A percentile compares a stretch with the other conserved stretches of the same genome.
Evolutionary conservation across 2,888 invertebrate species (phyloP).

Genomic region (Anoplius nigerrimus): DNA sequence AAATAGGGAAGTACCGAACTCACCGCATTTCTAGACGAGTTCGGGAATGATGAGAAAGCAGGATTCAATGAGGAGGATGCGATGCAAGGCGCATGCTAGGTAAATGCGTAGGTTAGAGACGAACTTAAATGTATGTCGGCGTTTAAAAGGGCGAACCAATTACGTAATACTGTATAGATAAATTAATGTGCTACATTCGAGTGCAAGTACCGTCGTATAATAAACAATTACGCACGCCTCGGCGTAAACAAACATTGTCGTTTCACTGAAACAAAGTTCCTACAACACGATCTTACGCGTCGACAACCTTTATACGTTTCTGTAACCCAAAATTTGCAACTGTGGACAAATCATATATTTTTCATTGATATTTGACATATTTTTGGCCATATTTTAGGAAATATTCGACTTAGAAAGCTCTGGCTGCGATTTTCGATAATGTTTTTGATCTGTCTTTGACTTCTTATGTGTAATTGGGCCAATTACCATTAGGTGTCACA

Average conservation of each 20-base stretch:
- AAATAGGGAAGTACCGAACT: constrained; percentile 21
- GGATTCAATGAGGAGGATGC: constrained; percentile 10
- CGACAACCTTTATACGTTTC: too few relatives aligned
- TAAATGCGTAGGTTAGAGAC: constrained; percentile 45
- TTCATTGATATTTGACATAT: too few relatives aligned
- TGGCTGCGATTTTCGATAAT: too few relatives aligned
- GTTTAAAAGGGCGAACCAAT: constrained; percentile 51
- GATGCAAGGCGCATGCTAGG: constrained; percentile 43
- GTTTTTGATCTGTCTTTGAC: too few relatives aligned
- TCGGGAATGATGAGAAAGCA: neutral
- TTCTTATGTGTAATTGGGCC: too few relatives aligned
- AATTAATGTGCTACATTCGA: constrained; percentile 58
- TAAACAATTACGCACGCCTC: constrained; percentile 57
- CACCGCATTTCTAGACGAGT: neutral
- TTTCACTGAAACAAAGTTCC: neutral
- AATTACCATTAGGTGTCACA: too few relatives aligned
- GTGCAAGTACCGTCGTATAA: constrained; percentile 57
- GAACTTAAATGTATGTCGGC: constrained; percentile 54
- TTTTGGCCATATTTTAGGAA: too few relatives aligned
- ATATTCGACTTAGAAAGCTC: too few relatives aligned
- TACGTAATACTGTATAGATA: constrained; percentile 56
- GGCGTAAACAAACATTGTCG: neutral
- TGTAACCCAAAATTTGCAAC: too few relatives aligned
- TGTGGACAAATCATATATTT: too few relatives aligned
- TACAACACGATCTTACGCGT: constrained; percentile 12